Base-by-base conservation (phyloP, 2,888 invertebrate genomes). In the Habrosyne pyritoides region DNA sequence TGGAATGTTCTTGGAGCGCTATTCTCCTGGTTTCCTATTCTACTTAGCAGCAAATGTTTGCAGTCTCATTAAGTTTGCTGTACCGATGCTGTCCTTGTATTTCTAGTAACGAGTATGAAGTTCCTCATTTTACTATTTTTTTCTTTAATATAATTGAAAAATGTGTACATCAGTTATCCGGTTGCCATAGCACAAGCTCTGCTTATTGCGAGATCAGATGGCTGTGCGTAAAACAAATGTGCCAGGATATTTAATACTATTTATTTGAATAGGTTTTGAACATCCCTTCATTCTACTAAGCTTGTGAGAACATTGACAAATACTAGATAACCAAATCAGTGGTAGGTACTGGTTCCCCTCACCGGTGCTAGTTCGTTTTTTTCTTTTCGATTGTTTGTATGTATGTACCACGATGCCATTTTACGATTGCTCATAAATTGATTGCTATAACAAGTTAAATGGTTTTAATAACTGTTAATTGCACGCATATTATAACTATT, bases 391-490 rank as follows among this genome's bases (percentile, higher is more conserved):
- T 33, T 33, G 33, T 33, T 33, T 33, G n/a, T n/a, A n/a, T n/a
- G n/a, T n/a, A n/a, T 33, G n/a, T 5, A n/a, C 5, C 33, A 33
- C 30, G 30, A 30, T 12, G 30, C 30, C 30, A 30, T 12, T 30
- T 48, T 24, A 48, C 49, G 49, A 26, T 49, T 21, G 28, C 14
- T 26, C 14, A 49, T 18, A 26, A 18, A 49, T 49, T 49, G 28
- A 26, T 49, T 26, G 26, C 8, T 26, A 49, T 49, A 49, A 26
- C 49, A 26, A 49, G 48, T 53, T 48, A 33, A 48, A 26, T 49
- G 54, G 49, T 18, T 26, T 26, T 50, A 42, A 53, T 42, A 33
- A 24, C 26, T 26, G 24, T 42, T 55, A 53, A 53, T 59, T 49
- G 57, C 46, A 47, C 48, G 55, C 58, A 22, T 46, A 21, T 46